phyloP scores from a whole-genome alignment of 2,113 vertebrate genomes.

The Siphamia tubifer region DNA sequence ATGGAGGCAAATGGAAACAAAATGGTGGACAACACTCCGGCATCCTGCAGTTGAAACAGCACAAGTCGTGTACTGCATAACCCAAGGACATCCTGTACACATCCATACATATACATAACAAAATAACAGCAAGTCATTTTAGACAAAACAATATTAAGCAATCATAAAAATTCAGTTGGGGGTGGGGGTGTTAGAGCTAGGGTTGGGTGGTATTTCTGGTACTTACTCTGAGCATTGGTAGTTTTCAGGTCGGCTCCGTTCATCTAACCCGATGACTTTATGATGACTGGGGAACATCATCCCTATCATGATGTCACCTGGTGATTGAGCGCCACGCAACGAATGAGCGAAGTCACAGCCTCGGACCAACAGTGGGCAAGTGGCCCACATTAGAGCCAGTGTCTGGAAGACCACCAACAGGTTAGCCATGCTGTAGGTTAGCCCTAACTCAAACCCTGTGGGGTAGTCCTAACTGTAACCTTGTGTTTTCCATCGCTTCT shows the following conservation, averaged over 20 bases:
- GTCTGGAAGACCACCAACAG: not conserved
- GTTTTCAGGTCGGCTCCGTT: conserved; percentile 42
- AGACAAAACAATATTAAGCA: not conserved
- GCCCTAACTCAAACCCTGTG: too few relatives aligned
- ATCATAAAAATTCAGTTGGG: not conserved
- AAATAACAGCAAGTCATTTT: too few relatives aligned
- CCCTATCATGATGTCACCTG: conserved; percentile 71
- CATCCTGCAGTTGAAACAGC: too few relatives aligned
- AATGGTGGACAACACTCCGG: too few relatives aligned
- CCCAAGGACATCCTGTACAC: too few relatives aligned
- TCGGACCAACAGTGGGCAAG: not conserved
- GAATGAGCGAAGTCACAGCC: conserved; percentile 4
- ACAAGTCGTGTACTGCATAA: too few relatives aligned
- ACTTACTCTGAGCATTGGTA: conserved; percentile 69
- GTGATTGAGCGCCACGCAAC: conserved; percentile 37
- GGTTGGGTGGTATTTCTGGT: too few relatives aligned
- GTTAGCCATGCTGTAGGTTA: too few relatives aligned
- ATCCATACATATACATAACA: too few relatives aligned
- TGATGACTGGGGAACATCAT: conserved; percentile 57
- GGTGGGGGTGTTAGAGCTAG: not conserved
- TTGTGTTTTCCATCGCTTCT: too few relatives aligned
- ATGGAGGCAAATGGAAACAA: too few relatives aligned
- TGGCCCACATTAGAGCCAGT: not conserved
- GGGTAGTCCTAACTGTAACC: too few relatives aligned
- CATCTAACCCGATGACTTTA: conserved; percentile 22